Percentiles rank a stretch among this genome's conserved stretches.
These are phyloP conservation scores for Australoheros scitulus DNA, from an alignment of 2,113 vertebrate species.

Conservation along the genomic window DNA sequence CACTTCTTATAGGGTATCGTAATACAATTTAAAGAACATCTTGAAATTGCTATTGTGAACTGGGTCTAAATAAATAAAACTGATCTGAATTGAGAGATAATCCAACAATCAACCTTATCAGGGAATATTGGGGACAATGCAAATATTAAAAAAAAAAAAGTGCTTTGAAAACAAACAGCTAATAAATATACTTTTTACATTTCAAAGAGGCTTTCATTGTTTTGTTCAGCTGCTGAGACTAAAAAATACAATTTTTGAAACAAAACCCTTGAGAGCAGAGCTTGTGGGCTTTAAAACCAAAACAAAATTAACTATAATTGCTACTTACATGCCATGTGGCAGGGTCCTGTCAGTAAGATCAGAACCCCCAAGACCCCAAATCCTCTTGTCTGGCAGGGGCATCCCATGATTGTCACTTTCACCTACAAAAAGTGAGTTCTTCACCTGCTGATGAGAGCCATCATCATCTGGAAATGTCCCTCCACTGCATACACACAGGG, in stretches of 20 bases:
- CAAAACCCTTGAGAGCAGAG: background rate
- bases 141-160: background rate
- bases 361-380: constrained; percentile 90
- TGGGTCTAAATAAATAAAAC: background rate
- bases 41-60: background rate
- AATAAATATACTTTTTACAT: background rate
- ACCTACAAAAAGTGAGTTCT: constrained; percentile 95
- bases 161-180: background rate
- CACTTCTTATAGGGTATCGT: background rate
- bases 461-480: constrained; percentile 97
- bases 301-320: background rate
- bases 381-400: constrained; percentile 76
- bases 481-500: constrained; percentile 78
- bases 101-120: background rate
- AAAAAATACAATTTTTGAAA: background rate
- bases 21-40: background rate
- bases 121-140: rapidly evolving
- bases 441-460: constrained; percentile 93
- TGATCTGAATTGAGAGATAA: background rate
- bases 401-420: constrained; percentile 94
- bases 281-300: background rate
- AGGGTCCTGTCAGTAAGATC: constrained; percentile 88
- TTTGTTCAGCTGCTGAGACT: background rate
- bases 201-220: background rate
- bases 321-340: constrained; percentile 89